Evolutionary conservation across 2,113 vertebrate species (phyloP), one percentile per base, ranked within the genome.

Genomic region (Lasiurus cinereus): DNA sequence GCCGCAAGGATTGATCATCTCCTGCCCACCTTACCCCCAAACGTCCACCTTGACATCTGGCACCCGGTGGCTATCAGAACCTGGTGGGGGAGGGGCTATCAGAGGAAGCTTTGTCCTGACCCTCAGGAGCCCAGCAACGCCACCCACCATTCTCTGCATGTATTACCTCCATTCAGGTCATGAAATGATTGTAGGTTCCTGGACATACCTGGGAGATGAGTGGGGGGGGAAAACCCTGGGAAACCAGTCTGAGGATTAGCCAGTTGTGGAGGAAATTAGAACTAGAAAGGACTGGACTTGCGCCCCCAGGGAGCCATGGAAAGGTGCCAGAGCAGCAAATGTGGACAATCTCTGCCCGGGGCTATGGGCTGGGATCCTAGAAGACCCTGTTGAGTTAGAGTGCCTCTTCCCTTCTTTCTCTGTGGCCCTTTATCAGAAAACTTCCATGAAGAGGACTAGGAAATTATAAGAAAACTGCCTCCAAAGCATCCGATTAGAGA

Each of bases 1-100:
- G 92, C 59, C 87, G 62, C 96, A 93, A 16, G 59, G 89, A 95
- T 2, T 19, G 15, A 46, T 79, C 33, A n/a, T 76, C 54, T 91
- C 92, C 91, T 94, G 83, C 93, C 62, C 76, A 36, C 10, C 80
- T 87, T 66, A 69, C 93, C 86, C 18, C 22, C 52, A 80, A 4
- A 31, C 4, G 18, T 5, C 1, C 46, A 10, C 3, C 43, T 7
- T 18, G 62, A 29, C 33, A 22, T 3, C 4, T 4, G 13, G 15
- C 33, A 18, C 8, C 11, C 15, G 12, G 10, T 6, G 39, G 72
- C 19, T 16, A 11, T 50, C 21, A 54, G 29, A 50, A 13, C 7
- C 11, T 22, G 36, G 22, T 5, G 19, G 14, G 15, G 1, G 24
- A 2, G 50, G 9, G 8, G 59, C 9, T 43, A 27, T 22, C 8